Evolutionary conservation across 1,140 invertebrate species (phyloP), one percentile per base, ranked within the genome.

Genomic region (Steinernema khuongi): DNA sequence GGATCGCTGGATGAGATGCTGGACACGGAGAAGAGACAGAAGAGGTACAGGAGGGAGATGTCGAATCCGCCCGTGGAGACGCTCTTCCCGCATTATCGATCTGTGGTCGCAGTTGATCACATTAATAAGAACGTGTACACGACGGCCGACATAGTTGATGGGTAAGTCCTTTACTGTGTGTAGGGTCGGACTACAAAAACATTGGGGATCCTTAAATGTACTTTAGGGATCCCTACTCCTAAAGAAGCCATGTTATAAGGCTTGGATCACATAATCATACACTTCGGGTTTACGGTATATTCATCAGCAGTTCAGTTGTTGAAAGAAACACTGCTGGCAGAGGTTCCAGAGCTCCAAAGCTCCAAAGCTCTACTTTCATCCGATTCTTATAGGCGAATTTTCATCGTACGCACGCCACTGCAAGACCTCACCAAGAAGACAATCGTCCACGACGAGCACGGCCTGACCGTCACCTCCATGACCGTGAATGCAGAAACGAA

Each of bases 401-500:
- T 22, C 31, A 67, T 67, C 31, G 66, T 32, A 30, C 67, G 36
- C 33, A 31, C 30, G 22, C 66, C 41, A 32, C 60, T 32, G 31
- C 66, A 33, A 0, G 30, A 73, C 19, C 31, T 67, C 18, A 66
- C 31, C 26, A 73, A n/a, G 4, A 73, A 32, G 18, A 22, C 30
- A 26, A 66, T 67, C 14, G 26, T 73, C 1, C 18, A 36, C 19
- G 31, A 67, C 14, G 67, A 73, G 19, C 33, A 60, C 31, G 67
- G 50, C 22, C 32, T 60, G 33, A 18, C 60, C 7, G 32, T 73
- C n/a, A 73, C 28, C 28, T 73, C 71, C 1, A 19, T 73, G 1
- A 31, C 71, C 1, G 71, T 73, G 17, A 41, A 73, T 33, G 31
- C 71, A 1, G 67, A 67, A 4, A 17, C 31, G 26, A 31, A 93